Base-by-base conservation (phyloP, 1,140 invertebrate species). In the Solenopsis invicta region DNA sequence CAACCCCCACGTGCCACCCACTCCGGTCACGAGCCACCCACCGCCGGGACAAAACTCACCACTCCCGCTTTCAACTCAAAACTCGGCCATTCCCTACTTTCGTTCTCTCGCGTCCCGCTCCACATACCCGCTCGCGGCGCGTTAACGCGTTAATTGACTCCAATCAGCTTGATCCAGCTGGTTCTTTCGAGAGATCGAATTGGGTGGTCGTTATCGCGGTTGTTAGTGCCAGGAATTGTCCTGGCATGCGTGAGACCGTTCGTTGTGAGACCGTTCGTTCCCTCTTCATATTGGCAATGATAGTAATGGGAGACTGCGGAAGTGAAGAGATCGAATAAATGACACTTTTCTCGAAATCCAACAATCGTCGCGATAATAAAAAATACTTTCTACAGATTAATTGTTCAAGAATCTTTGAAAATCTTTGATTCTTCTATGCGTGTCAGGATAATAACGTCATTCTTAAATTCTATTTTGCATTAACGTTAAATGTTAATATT, bases 71-170 rank as follows among this genome's bases (percentile, higher is more conserved):
- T 76, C 82, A 82, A 82, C 80, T 84, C 69, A 61, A 84, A 84
- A 77, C 82, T 85, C 82, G 85, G 66, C 54, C 85, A 62, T 72
- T 88, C 59, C 78, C 75, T 76, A 66, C 64, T 72, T 67, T 87
- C 77, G 76, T 69, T 87, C 81, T 87, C 78, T 69, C 72, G 59
- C 34, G 16, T 67, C 50, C 62, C 50, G 34, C 54, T 41, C 52
- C 64, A 29, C 9, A 21, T 56, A 74, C 45, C n/a, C 52, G 18
- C 62, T 4, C 21, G 29, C 21, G 77, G 29, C 50, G 59, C 62
- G 45, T 89, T 56, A 77, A 75, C 74, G 74, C 62, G 80, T 86
- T 90, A 90, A 89, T 90, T 78, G 50, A 87, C 66, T 71, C 72
- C 76, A 82, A 89, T 89, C 71, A 71, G 48, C 71, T 45, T 34